phyloP scores from a whole-genome alignment of 2,888 invertebrate genomes.

The Cepaea hortensis region DNA sequence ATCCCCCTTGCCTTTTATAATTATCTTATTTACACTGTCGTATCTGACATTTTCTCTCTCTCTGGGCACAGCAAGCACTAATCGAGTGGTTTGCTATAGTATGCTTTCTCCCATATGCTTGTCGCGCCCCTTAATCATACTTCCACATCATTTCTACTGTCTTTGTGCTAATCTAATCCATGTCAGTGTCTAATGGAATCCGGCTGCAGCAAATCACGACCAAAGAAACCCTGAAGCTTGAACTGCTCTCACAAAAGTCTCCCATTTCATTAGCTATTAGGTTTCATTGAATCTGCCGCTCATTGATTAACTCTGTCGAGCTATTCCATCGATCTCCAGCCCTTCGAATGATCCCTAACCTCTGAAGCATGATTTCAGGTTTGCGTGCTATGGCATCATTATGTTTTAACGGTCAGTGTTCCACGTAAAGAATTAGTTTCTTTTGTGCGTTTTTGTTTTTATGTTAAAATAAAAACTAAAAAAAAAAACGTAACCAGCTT shows the following conservation, averaged over 20 bases:
- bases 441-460: neutral
- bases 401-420: neutral
- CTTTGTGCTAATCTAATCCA: neutral
- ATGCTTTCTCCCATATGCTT: neutral
- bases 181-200: neutral
- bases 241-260: neutral
- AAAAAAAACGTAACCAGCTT: too few species aligned
- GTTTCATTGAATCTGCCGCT: constrained; percentile 31
- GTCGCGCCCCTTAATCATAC: neutral
- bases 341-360: neutral
- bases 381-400: neutral
- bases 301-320: constrained; percentile 20
- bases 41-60: too few species aligned
- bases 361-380: neutral
- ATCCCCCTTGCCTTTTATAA: too few species aligned
- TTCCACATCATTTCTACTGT: neutral
- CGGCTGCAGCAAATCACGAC: neutral
- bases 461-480: neutral
- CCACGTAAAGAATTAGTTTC: neutral
- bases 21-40: too few species aligned
- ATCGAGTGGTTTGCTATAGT: neutral
- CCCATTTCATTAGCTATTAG: constrained; percentile 23
- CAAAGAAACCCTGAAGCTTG: neutral
- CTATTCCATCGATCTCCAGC: constrained; percentile 15
- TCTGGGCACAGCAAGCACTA: too few species aligned